phyloP scores from a whole-genome alignment of 2,888 invertebrate species.

The Kryphioiulus occultus region DNA sequence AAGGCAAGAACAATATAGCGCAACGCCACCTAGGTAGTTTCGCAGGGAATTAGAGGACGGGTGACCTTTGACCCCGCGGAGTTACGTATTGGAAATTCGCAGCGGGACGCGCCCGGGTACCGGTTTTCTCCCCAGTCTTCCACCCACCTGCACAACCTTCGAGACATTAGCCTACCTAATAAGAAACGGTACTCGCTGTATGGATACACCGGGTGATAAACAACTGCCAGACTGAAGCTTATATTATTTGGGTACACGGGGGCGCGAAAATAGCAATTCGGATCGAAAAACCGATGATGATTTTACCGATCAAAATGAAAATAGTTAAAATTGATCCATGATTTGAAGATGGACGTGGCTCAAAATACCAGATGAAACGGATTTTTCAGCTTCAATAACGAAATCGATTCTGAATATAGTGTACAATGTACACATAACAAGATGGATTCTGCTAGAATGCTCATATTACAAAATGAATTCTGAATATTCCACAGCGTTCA shows the following conservation, averaged over 20 bases:
- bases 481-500: too few species aligned
- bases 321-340: too few species aligned
- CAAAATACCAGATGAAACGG: too few species aligned
- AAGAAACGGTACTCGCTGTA: background rate
- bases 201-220: background rate
- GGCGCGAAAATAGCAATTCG: background rate
- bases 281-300: too few species aligned
- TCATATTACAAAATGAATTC: too few species aligned
- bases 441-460: too few species aligned
- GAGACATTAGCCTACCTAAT: constrained; percentile 24
- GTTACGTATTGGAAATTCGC: constrained; percentile 42
- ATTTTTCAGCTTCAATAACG: too few species aligned
- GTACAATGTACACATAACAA: too few species aligned
- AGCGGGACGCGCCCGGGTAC: background rate
- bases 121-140: background rate
- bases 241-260: background rate
- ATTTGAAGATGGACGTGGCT: too few species aligned
- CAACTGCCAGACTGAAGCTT: background rate
- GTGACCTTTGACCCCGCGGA: constrained; percentile 21
- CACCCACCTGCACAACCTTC: constrained; percentile 27
- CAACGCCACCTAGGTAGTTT: constrained; percentile 47
- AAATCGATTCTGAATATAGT: too few species aligned
- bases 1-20: constrained; percentile 27
- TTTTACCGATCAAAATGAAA: too few species aligned
- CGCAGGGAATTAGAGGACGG: background rate